phyloP scores from a whole-genome alignment of 1,140 invertebrate species.

The Acromyrmex echinatior region DNA sequence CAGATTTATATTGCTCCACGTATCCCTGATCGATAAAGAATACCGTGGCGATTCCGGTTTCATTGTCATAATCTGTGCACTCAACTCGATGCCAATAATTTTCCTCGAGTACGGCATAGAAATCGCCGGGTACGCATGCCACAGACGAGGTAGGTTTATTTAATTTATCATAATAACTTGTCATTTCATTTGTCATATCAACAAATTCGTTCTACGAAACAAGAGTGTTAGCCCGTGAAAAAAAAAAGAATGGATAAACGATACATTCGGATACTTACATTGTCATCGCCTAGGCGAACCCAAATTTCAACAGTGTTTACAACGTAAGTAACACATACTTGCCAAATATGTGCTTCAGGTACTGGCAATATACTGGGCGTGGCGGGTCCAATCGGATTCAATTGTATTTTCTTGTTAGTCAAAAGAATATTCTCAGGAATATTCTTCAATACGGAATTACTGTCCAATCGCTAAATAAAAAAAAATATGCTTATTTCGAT shows the following conservation, averaged over 20 bases:
- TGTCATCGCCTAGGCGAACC: slow-evolving; percentile 87
- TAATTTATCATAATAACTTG: slow-evolving; percentile 85
- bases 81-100: slow-evolving; percentile 89
- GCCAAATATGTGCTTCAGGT: slow-evolving; percentile 86
- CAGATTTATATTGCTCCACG: slow-evolving; percentile 85
- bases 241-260: not conserved
- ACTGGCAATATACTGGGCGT: slow-evolving; percentile 84
- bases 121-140: slow-evolving; percentile 80
- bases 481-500: not conserved
- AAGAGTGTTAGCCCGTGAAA: slow-evolving; percentile 50
- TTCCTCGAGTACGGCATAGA: slow-evolving; percentile 88
- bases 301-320: slow-evolving; percentile 87
- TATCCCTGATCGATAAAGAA: slow-evolving; percentile 90
- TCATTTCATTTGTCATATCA: slow-evolving; percentile 87
- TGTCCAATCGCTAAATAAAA: slow-evolving; percentile 10
- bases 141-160: slow-evolving; percentile 57
- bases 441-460: not conserved
- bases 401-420: slow-evolving; percentile 60
- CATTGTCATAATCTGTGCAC: slow-evolving; percentile 84
- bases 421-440: not conserved
- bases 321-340: slow-evolving; percentile 87
- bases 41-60: slow-evolving; percentile 85
- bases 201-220: slow-evolving; percentile 86
- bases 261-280: slow-evolving; percentile 82
- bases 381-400: slow-evolving; percentile 63